Conservation (phyloP, 2,797 vertebrate species). For the Trematomus bernacchii region DNA sequence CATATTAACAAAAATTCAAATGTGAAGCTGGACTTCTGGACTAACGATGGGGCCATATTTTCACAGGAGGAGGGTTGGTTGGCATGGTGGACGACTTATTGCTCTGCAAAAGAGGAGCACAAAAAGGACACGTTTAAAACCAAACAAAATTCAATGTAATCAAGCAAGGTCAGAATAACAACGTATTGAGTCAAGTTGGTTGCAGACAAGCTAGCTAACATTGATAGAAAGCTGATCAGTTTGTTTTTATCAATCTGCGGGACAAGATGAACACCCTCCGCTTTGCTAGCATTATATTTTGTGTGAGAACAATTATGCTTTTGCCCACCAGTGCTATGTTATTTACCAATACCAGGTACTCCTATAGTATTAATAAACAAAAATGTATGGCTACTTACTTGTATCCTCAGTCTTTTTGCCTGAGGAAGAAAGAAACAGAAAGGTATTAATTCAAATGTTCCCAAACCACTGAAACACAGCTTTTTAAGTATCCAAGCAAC, state of each 20-base stretch:
- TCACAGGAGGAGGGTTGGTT: slow-evolving; percentile 61
- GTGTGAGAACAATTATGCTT: too few species aligned
- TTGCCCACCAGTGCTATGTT: too few species aligned
- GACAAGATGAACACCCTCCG: too few species aligned
- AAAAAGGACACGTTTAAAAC: slow-evolving; percentile 3
- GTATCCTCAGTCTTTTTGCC: slow-evolving; percentile 83
- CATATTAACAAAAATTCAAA: slow-evolving; percentile 77
- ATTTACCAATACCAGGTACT: too few species aligned
- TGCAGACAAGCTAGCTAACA: too few species aligned
- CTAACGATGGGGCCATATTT: slow-evolving; percentile 32
- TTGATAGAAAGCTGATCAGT: too few species aligned
- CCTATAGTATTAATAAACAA: background rate
- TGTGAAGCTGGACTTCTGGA: slow-evolving; percentile 48
- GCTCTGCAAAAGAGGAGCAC: slow-evolving; percentile 65
- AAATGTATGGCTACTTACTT: slow-evolving; percentile 78
- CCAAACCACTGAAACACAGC: background rate
- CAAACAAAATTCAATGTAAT: too few species aligned
- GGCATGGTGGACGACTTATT: slow-evolving; percentile 59
- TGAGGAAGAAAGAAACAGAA: slow-evolving; percentile 46
- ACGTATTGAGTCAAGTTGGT: too few species aligned
- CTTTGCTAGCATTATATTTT: too few species aligned
- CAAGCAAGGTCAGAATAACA: too few species aligned
- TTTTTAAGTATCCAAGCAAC: background rate
- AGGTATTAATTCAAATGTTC: slow-evolving; percentile 5
- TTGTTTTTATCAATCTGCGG: too few species aligned